Evolutionary conservation across 2,888 invertebrate species (phyloP).

Genomic region (Poecilobothrus nobilitatus): DNA sequence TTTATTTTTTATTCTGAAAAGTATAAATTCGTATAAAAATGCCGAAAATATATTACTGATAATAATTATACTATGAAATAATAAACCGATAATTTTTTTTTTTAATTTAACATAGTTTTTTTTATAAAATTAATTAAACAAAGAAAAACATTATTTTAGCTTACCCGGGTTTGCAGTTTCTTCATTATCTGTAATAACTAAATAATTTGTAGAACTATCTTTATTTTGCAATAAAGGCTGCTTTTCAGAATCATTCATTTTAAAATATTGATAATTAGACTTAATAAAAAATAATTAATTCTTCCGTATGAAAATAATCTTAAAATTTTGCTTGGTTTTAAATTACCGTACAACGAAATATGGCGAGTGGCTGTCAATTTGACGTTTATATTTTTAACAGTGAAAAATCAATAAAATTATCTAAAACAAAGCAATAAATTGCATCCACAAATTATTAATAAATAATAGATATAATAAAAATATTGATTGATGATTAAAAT

Average conservation of each 20-base stretch:
- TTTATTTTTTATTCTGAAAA: too few relatives aligned
- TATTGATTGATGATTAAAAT: too few relatives aligned
- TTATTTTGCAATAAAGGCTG: slow-evolving; percentile 36
- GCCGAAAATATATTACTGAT: too few relatives aligned
- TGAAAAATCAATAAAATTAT: background rate
- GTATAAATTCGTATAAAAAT: too few relatives aligned
- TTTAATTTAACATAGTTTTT: too few relatives aligned
- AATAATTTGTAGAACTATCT: slow-evolving; percentile 23
- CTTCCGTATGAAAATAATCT: background rate
- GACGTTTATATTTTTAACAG: slow-evolving; percentile 8
- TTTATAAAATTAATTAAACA: background rate
- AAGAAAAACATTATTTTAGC: background rate
- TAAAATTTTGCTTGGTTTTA: background rate
- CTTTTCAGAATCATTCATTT: slow-evolving; percentile 40
- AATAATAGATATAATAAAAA: too few relatives aligned
- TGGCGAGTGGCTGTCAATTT: slow-evolving; percentile 8
- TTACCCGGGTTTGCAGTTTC: slow-evolving; percentile 13
- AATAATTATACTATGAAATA: too few relatives aligned
- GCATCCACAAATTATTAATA: too few relatives aligned
- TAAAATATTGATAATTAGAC: background rate
- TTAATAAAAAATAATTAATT: too few relatives aligned
- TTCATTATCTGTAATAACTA: slow-evolving; percentile 9
- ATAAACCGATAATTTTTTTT: too few relatives aligned
- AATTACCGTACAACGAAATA: slow-evolving; percentile 8
- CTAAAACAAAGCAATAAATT: too few relatives aligned